Evolutionary conservation across 2,888 invertebrate species (phyloP).

Genomic region (Coelogynopora nodosa): DNA sequence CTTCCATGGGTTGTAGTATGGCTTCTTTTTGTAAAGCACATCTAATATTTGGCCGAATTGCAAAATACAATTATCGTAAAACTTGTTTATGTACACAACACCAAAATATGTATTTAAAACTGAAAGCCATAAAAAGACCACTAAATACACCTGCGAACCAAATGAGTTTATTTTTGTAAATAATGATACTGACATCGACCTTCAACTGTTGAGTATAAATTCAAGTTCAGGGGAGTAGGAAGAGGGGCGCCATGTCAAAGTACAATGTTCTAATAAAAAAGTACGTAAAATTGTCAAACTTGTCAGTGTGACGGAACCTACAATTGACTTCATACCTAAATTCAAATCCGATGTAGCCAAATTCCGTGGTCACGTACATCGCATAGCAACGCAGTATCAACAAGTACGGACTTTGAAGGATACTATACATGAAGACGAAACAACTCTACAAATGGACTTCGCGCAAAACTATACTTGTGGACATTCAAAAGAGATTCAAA

Average conservation of each 20-base stretch:
- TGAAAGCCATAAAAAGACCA: slow-evolving; percentile 34
- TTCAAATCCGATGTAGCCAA: slow-evolving; percentile 44
- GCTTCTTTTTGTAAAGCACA: neutral
- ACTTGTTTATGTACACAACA: slow-evolving; percentile 47
- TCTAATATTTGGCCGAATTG: too few relatives aligned
- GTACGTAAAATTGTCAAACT: slow-evolving; percentile 42
- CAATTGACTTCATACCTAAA: slow-evolving; percentile 33
- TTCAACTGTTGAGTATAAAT: neutral
- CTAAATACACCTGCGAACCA: slow-evolving; percentile 31
- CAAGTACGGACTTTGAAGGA: slow-evolving; percentile 45
- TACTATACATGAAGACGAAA: slow-evolving; percentile 44
- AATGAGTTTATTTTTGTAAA: neutral
- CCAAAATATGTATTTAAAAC: slow-evolving; percentile 48
- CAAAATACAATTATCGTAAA: slow-evolving; percentile 37
- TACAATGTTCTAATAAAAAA: neutral
- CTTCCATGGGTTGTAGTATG: neutral
- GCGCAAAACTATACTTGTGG: slow-evolving; percentile 47
- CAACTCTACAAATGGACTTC: slow-evolving; percentile 49
- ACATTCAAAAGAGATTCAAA: slow-evolving; percentile 47
- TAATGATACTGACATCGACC: neutral
- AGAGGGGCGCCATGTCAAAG: neutral
- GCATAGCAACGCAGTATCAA: slow-evolving; percentile 48
- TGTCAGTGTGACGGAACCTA: slow-evolving; percentile 14
- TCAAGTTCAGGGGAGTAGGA: neutral
- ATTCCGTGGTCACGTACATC: slow-evolving; percentile 47